Evolutionary conservation across 2,888 invertebrate species (phyloP).

Genomic region (Chrysina gloriosa): DNA sequence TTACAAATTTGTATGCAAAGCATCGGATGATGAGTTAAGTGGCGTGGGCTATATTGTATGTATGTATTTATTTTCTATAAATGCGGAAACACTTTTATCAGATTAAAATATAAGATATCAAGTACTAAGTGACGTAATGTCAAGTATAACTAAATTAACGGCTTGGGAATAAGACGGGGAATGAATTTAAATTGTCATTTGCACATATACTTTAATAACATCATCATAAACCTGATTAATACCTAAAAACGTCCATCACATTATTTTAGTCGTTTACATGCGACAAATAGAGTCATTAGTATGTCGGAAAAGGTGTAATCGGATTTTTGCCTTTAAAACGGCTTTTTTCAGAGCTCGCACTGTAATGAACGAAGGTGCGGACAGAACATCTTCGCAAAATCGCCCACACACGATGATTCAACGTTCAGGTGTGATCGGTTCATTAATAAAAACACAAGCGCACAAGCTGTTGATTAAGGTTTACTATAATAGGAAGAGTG

Average conservation of each 20-base stretch:
- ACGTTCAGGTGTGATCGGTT: constrained; percentile 63
- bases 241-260: neutral
- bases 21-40: too few species aligned
- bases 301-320: neutral
- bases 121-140: too few species aligned
- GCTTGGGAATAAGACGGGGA: too few species aligned
- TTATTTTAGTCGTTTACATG: neutral
- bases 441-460: constrained; percentile 64
- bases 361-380: constrained; percentile 21
- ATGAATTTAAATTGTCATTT: too few species aligned
- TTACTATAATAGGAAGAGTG: constrained; percentile 64
- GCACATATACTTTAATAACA: neutral
- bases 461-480: constrained; percentile 63
- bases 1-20: too few species aligned
- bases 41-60: too few species aligned
- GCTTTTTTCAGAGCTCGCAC: neutral
- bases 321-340: neutral
- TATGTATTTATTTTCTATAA: too few species aligned
- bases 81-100: too few species aligned
- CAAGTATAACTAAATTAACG: too few species aligned
- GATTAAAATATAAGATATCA: too few species aligned
- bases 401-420: constrained; percentile 58
- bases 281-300: neutral
- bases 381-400: constrained; percentile 46
- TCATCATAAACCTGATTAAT: neutral